Conservation (phyloP, 2,113 vertebrate species). For the Ellobius talpinus region DNA sequence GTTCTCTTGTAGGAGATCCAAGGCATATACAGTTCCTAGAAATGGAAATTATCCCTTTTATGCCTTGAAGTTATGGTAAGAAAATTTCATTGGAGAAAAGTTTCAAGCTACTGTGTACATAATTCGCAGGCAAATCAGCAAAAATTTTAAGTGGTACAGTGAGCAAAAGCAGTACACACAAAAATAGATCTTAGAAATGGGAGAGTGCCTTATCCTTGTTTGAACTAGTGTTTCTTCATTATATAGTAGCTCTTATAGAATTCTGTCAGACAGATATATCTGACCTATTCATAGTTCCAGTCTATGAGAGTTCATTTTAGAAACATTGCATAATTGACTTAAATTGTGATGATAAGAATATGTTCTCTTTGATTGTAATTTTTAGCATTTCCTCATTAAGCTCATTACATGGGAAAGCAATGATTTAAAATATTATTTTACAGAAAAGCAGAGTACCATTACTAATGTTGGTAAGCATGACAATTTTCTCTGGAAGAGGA, state of each 20-base stretch:
- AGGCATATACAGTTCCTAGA: neutral
- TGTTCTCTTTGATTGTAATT: neutral
- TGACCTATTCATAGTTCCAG: conserved; percentile 7
- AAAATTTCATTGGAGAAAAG: neutral
- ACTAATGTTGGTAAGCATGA: neutral
- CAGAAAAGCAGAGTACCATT: neutral
- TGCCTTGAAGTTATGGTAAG: neutral
- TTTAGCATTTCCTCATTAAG: neutral
- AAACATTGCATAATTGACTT: neutral
- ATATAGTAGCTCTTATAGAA: neutral
- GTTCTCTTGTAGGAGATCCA: neutral
- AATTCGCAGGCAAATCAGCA: conserved; percentile 27
- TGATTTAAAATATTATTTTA: neutral
- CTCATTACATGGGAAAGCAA: neutral
- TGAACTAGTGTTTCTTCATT: neutral
- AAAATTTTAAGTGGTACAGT: conserved; percentile 17
- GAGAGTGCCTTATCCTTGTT: neutral
- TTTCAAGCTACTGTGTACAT: conserved; percentile 27
- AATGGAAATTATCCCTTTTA: neutral
- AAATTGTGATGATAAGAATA: neutral
- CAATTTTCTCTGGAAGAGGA: neutral
- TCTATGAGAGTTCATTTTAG: neutral
- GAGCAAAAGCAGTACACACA: neutral
- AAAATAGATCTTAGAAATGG: neutral
- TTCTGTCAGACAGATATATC: neutral